A percentile compares a stretch with the other conserved stretches of the same genome.
phyloP scores from a whole-genome alignment of 2,888 invertebrate species.

The Alviniconcha strummeri region DNA sequence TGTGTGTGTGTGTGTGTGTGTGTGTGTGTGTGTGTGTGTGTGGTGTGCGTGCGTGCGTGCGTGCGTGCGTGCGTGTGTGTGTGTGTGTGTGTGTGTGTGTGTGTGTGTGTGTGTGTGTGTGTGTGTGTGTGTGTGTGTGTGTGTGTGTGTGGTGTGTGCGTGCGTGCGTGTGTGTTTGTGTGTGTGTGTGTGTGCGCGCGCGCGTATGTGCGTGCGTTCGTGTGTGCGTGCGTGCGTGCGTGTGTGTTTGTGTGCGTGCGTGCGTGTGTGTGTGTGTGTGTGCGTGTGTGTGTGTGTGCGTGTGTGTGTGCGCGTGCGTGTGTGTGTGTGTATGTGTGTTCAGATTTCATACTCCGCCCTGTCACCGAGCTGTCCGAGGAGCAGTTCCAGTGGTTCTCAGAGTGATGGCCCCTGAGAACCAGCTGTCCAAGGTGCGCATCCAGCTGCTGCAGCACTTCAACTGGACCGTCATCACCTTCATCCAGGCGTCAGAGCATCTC shows the following conservation, averaged over 20 bases:
- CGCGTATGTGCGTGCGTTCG: not conserved
- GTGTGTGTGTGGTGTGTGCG: not conserved
- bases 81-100: no score
- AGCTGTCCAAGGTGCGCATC: constrained; percentile 96
- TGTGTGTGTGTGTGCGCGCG: not conserved
- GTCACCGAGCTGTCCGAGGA: constrained; percentile 94
- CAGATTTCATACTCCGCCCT: constrained; percentile 98
- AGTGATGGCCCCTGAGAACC: constrained; percentile 97
- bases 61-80: no score
- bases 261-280: no score
- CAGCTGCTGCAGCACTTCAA: constrained; percentile 95
- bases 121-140: no score
- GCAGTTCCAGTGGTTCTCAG: constrained; percentile 95
- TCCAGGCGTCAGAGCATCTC: constrained; percentile 97
- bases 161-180: not conserved
- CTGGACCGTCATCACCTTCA: constrained; percentile 95
- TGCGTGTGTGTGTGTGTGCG: no score
- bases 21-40: no score
- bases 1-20: no score
- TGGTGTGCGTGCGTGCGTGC: not conserved
- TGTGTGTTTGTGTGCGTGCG: no score
- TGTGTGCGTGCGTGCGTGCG: not conserved
- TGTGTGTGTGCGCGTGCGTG: no score
- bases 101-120: not conserved
- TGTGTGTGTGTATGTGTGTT: not conserved